Base-by-base conservation (phyloP, 2,888 invertebrate species). In the Athalia circularis region DNA sequence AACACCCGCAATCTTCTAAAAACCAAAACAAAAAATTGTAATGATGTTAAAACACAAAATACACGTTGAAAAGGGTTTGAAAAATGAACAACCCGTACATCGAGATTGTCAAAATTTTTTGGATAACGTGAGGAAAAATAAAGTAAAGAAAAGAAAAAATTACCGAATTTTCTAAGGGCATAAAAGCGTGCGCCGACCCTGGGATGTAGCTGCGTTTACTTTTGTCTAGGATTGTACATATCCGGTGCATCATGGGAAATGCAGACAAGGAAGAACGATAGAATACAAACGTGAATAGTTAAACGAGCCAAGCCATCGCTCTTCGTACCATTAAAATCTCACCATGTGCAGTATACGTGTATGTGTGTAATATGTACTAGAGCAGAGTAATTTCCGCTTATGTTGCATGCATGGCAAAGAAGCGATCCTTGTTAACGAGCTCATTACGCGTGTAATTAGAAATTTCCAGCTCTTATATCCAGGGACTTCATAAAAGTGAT, bases 391-490 rank as follows among this genome's bases (percentile, higher is more conserved):
- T 75, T 62, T 64, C 62, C 75, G 75, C 62, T 75, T 62, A 75
- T 75, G 13, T 29, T 29, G 29, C 29, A 29, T 29, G 29, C 75
- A 75, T 47, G 62, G 13, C 62, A 59, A 62, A 75, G 62, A 50
- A 75, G 52, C 75, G 64, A 61, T 75, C 75, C 75, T 75, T 75
- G 78, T 81, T 82, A 83, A 83, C 81, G 81, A 82, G 82, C 81
- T 83, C 81, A 81, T 82, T 83, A 81, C 75, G 45, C 72, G 78
- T 59, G 79, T 80, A 82, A 83, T 83, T 83, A 82, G 80, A 82
- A 81, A 79, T 61, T 77, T 62, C 75, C 50, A 52, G 61, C 75
- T 62, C 75, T 64, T 62, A 68, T 64, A 72, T 75, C 75, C 75
- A n/a, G 29, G 62, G 75, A 61, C 61, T 62, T 75, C 62, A 75